These are phyloP conservation scores for Phortica variegata DNA, from an alignment of 1,140 invertebrate species.

Conservation along the genomic window DNA sequence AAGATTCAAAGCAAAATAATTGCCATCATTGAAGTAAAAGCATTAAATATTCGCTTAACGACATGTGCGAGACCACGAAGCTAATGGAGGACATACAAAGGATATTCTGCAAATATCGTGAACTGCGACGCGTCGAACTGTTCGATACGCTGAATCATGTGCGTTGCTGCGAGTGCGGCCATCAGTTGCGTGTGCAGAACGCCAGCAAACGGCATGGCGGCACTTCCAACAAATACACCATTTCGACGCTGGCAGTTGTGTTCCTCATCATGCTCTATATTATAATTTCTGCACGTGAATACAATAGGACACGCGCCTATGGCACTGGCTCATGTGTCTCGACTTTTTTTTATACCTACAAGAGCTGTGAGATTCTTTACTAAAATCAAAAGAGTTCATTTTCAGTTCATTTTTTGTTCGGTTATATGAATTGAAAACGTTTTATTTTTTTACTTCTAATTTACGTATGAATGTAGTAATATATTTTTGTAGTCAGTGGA, in stretches of 20 bases:
- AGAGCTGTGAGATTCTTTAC: slow-evolving; percentile 19
- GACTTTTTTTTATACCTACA: slow-evolving; percentile 18
- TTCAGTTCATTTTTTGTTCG: too few relatives aligned
- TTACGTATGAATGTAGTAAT: too few relatives aligned
- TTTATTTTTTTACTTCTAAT: too few relatives aligned
- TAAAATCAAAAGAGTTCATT: too few relatives aligned
- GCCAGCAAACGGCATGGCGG: not conserved
- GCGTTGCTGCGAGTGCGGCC: slow-evolving; percentile 30
- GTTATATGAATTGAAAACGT: not conserved
- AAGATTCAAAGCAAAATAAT: too few relatives aligned
- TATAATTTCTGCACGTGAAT: slow-evolving; percentile 7
- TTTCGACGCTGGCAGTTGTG: not conserved
- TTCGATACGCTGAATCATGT: slow-evolving; percentile 13
- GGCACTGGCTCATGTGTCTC: slow-evolving; percentile 22
- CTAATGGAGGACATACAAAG: too few relatives aligned
- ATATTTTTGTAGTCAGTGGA: too few relatives aligned
- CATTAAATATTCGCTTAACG: too few relatives aligned
- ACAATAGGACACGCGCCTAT: slow-evolving; percentile 12
- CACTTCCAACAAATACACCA: not conserved
- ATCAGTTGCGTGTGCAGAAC: slow-evolving; percentile 5
- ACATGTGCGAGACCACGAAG: slow-evolving; percentile 11
- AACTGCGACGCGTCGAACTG: slow-evolving; percentile 5
- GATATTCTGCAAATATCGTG: too few relatives aligned
- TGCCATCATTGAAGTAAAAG: too few relatives aligned
- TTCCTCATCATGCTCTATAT: slow-evolving; percentile 4